Evolutionary conservation across 2,113 vertebrate genomes (phyloP), one percentile per base, ranked within the genome.

Genomic region (Amphiprion percula): DNA sequence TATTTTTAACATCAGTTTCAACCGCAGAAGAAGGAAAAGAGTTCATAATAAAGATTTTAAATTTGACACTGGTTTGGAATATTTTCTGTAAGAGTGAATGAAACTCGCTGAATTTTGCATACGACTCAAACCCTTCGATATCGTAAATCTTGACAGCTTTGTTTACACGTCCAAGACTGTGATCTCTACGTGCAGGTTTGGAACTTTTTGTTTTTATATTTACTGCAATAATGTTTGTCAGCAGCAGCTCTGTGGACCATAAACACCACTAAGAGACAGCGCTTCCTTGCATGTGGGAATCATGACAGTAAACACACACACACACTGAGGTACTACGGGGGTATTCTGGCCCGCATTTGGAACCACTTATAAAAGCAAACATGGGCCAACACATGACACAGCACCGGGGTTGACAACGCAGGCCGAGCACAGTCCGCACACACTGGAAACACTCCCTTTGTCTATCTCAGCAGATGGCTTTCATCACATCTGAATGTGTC

Each of bases 381-480:
- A 79, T 33, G 59, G 60, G 77, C 75, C 79, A 77, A 67, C 71
- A 77, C 78, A 88, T 87, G 90, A 90, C 88, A 84, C 72, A 80
- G 84, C 87, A 87, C 49, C 80, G 62, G 50, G 69, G 70, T 82
- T 90, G 76, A 92, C 89, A 92, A 93, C 92, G 85, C 76, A 87
- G 65, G 76, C 11, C 54, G 17, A 33, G 52, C 67, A 80, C 53
- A 59, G 30, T 30, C 30, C 74, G 66, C 65, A 79, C 77, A 67
- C 63, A 85, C 70, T 87, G 82, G 86, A 93, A 90, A 90, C 82
- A 72, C 73, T 73, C 82, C 87, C 72, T 84, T 90, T 92, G 88
- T 90, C 82, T 81, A 60, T 62, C 77, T 77, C 67, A 88, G 87
- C 93, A 94, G 93, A 92, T 94, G 92, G 87, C 82, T 94, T 91